A percentile compares a stretch with the other conserved stretches of the same genome.
Evolutionary conservation across 2,888 invertebrate genomes (phyloP).

Genomic region (Xestoiulus laeticollis): DNA sequence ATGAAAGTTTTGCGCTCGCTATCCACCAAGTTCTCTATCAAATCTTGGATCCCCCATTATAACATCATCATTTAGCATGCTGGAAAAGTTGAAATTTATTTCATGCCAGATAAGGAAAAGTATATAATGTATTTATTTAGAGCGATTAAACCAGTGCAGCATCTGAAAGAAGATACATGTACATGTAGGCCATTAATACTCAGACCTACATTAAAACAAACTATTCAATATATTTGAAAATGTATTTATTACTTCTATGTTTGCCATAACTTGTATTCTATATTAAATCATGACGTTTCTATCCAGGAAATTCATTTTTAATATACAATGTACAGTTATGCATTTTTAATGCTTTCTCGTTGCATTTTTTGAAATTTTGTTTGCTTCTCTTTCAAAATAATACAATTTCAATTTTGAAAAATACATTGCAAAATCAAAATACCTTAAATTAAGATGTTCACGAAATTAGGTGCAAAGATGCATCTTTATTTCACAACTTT

Average conservation of each 20-base stretch:
- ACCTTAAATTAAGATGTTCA: too few relatives aligned
- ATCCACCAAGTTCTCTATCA: not conserved
- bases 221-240: not conserved
- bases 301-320: too few relatives aligned
- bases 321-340: too few relatives aligned
- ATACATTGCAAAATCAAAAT: too few relatives aligned
- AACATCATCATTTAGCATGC: constrained; percentile 1
- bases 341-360: too few relatives aligned
- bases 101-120: not conserved
- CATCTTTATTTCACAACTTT: too few relatives aligned
- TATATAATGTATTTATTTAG: not conserved
- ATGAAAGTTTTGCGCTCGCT: not conserved
- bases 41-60: not conserved
- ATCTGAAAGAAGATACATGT: not conserved
- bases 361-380: too few relatives aligned
- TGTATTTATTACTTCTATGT: not conserved
- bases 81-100: not conserved
- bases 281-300: too few relatives aligned
- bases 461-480: too few relatives aligned
- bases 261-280: not conserved
- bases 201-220: not conserved
- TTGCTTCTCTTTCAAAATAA: too few relatives aligned
- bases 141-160: not conserved
- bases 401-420: too few relatives aligned
- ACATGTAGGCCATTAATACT: not conserved